Base-by-base conservation (phyloP, 1,140 invertebrate species). In the Drosophila oshimai region DNA sequence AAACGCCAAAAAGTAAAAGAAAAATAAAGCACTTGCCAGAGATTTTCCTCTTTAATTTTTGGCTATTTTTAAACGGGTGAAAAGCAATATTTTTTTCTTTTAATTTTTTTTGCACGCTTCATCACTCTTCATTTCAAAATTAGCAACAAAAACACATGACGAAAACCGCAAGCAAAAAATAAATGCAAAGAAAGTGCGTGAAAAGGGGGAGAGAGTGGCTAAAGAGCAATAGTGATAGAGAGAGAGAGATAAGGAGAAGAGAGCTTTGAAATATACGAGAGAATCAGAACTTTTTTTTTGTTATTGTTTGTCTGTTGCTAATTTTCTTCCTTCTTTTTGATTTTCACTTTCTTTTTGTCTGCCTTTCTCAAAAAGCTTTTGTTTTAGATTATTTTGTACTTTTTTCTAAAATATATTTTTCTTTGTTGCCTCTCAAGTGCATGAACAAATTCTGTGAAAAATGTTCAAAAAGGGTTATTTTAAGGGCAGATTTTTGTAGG, bases 151-250 rank as follows among this genome's bases (percentile, higher is more conserved):
- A 81, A 69, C 69, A 78, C 50, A 51, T 60, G 60, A 72, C 60
- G 51, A 57, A 73, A 47, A 67, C 33, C 13, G 65, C 12, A 51
- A 61, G 34, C 29, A 37, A 44, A 61, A 79, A 49, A 53, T 53
- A 83, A 81, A 73, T 69, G 68, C 44, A 69, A 83, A 77, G 61
- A 77, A 77, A 81, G 60, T 81, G 77, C 67, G 77, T 81, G 41
- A 34, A 33, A 17, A 6, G 24, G 28, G 6, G 2, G 5, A 15
- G 29, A 26, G 54, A 24, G 12, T 7, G 20, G 18, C n/a, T 18
- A 10, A 18, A 24, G 6, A 17, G n/a, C n/a, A n/a, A n/a, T n/a
- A n/a, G n/a, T n/a, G n/a, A n/a, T n/a, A n/a, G 13, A 6, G 4
- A 29, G 12, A 57, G 51, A 20, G 17, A 20, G 24, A 55, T 6